These are phyloP conservation scores for Aphyosemion australe DNA, from an alignment of 2,113 vertebrate genomes.

Conservation along the genomic window DNA sequence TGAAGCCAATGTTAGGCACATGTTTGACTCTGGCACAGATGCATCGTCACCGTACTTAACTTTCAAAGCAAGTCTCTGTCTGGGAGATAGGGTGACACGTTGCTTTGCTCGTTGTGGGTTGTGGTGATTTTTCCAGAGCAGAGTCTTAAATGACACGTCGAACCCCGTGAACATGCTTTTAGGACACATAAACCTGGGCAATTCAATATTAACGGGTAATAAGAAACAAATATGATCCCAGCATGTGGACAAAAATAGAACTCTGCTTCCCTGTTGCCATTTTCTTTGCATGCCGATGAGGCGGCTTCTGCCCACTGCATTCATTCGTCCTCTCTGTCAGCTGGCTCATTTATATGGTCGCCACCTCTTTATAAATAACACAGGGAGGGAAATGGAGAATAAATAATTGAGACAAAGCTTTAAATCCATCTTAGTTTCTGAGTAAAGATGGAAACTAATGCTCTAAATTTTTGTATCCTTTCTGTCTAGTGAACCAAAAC, in stretches of 20 bases:
- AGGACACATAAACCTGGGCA: not conserved
- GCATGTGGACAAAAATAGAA: not conserved
- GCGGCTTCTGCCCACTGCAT: not conserved
- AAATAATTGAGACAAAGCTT: not conserved
- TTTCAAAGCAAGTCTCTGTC: constrained; percentile 13
- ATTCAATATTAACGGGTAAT: constrained; percentile 4
- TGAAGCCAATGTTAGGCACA: constrained; percentile 33
- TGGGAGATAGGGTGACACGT: constrained; percentile 25
- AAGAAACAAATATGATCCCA: constrained; percentile 1
- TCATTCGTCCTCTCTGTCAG: not conserved
- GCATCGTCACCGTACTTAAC: not conserved
- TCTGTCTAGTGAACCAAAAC: constrained; percentile 1
- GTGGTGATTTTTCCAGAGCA: constrained; percentile 8
- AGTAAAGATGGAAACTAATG: not conserved
- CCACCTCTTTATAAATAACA: not conserved
- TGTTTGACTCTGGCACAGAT: constrained; percentile 4
- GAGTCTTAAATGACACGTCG: constrained; percentile 14
- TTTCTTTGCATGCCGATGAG: not conserved
- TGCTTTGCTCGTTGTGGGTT: constrained; percentile 25
- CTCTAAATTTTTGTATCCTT: too few species aligned
- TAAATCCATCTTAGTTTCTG: not conserved
- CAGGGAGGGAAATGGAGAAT: not conserved
- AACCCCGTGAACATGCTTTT: constrained; percentile 15
- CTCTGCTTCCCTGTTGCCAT: constrained; percentile 11
- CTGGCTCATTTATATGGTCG: constrained; percentile 9